These are phyloP conservation scores for Ypsolopha sequella DNA, from an alignment of 2,888 invertebrate species.

Conservation along the genomic window DNA sequence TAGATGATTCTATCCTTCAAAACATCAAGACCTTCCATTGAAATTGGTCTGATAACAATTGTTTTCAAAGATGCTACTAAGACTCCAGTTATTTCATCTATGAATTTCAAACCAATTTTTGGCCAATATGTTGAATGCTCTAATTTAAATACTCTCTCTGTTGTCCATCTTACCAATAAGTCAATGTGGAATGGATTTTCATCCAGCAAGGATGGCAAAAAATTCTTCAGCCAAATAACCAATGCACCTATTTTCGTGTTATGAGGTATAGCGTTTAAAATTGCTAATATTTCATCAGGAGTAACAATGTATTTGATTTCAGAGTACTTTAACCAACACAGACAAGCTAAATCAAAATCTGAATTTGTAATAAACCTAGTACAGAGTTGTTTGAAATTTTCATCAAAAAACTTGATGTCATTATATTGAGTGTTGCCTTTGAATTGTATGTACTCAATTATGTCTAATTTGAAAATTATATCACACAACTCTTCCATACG, in stretches of 20 bases:
- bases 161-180: constrained; percentile 59
- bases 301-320: constrained; percentile 30
- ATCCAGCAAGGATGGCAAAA: constrained; percentile 49
- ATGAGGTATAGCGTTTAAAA: constrained; percentile 45
- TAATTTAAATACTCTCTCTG: constrained; percentile 50
- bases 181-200: constrained; percentile 57
- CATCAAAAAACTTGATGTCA: constrained; percentile 35
- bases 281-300: constrained; percentile 35
- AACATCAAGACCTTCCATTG: constrained; percentile 53
- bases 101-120: constrained; percentile 59
- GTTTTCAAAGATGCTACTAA: constrained; percentile 46
- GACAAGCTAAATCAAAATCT: constrained; percentile 57
- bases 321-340: constrained; percentile 59
- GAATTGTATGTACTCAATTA: constrained; percentile 52
- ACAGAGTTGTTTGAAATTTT: constrained; percentile 41
- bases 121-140: constrained; percentile 64
- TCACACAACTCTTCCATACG: constrained; percentile 30
- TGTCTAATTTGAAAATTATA: constrained; percentile 48
- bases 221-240: constrained; percentile 56
- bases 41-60: constrained; percentile 46
- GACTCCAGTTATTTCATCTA: constrained; percentile 43
- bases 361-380: constrained; percentile 42
- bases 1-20: constrained; percentile 48
- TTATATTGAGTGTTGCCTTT: constrained; percentile 41
- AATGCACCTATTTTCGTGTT: constrained; percentile 56